Conservation (phyloP, 2,797 vertebrate genomes). For the Chrosomus eos region DNA sequence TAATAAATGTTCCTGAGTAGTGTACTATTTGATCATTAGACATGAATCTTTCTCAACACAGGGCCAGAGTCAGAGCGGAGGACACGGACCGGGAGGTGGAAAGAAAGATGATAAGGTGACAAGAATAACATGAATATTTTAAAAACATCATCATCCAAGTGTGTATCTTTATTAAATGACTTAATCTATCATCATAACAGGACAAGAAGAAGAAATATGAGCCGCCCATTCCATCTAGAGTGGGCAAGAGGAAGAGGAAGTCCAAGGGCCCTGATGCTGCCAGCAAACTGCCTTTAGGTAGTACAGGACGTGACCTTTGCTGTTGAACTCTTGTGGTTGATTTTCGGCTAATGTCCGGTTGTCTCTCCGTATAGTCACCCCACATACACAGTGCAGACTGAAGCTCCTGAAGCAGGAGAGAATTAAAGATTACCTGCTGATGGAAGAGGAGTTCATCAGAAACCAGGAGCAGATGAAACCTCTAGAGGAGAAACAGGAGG, state of each 20-base stretch:
- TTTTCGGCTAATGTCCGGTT: neutral
- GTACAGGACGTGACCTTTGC: constrained; percentile 65
- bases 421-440: constrained; percentile 96
- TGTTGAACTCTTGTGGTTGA: neutral
- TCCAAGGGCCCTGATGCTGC: constrained; percentile 97
- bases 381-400: constrained; percentile 94
- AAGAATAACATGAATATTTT: neutral
- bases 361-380: constrained; percentile 82
- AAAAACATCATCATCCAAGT: neutral
- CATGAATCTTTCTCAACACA: constrained; percentile 61
- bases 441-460: constrained; percentile 99
- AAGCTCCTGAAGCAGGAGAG: constrained; percentile 86
- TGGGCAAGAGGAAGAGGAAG: constrained; percentile 98
- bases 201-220: constrained; percentile 99
- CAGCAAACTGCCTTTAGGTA: constrained; percentile 96
- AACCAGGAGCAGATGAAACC: constrained; percentile 99
- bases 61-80: constrained; percentile 98
- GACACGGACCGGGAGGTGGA: constrained; percentile 94
- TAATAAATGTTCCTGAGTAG: neutral
- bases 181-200: constrained; percentile 67
- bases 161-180: neutral
- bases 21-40: neutral
- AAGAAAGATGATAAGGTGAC: constrained; percentile 99
- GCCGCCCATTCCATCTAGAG: constrained; percentile 96
- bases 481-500: constrained; percentile 98